These are phyloP conservation scores for Caenorhabditis remanei DNA, from an alignment of 1,140 invertebrate species.

Conservation along the genomic window DNA sequence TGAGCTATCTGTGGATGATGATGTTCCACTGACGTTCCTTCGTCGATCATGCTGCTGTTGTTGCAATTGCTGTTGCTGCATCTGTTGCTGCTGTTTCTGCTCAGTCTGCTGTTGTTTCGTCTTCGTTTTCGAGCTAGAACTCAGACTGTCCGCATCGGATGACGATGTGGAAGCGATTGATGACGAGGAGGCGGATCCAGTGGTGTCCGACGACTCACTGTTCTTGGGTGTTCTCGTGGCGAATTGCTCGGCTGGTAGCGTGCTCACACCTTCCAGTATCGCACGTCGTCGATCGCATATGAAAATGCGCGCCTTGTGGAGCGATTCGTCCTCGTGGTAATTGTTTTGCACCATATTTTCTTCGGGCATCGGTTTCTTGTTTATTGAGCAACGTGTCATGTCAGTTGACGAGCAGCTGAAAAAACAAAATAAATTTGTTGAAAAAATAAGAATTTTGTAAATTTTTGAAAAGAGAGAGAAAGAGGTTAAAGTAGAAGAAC, in stretches of 20 bases:
- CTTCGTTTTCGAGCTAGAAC: slow-evolving; percentile 34
- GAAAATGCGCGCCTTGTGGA: slow-evolving; percentile 36
- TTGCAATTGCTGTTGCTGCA: not conserved
- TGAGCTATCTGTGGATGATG: slow-evolving; percentile 7
- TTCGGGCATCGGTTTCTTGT: slow-evolving; percentile 1
- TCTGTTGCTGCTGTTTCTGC: not conserved
- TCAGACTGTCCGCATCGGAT: not conserved
- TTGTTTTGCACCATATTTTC: too few relatives aligned
- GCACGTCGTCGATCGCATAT: slow-evolving; percentile 41
- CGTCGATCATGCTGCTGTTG: not conserved
- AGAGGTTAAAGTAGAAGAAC: not conserved
- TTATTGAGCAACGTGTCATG: slow-evolving; percentile 42
- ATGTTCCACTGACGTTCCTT: slow-evolving; percentile 11
- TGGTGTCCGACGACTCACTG: slow-evolving; percentile 12
- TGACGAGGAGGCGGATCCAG: slow-evolving; percentile 20
- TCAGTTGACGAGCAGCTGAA: slow-evolving; percentile 45
- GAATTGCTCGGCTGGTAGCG: not conserved
- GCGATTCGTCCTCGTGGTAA: not conserved
- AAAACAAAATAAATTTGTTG: not conserved
- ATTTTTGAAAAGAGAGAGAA: not conserved
- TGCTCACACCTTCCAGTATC: slow-evolving; percentile 28
- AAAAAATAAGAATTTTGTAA: too few relatives aligned
- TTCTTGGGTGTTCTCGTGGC: slow-evolving; percentile 32
- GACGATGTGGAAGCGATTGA: slow-evolving; percentile 32
- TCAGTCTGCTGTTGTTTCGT: slow-evolving; percentile 24